Conservation (phyloP, 2,888 invertebrate species). For the Phyto melanocephala region DNA sequence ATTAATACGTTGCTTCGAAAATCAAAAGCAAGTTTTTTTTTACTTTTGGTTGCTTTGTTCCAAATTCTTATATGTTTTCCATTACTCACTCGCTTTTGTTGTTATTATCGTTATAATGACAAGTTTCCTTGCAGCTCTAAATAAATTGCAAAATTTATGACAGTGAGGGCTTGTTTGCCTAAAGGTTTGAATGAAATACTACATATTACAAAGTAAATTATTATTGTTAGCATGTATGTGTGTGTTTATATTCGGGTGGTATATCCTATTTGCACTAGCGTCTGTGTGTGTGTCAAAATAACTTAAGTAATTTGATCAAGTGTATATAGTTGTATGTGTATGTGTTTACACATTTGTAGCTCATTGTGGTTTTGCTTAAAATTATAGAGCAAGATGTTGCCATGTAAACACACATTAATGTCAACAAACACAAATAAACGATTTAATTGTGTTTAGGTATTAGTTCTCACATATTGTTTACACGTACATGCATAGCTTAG, state of each 20-base stretch:
- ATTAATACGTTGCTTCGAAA: not conserved
- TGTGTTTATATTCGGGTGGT: not conserved
- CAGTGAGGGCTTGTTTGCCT: not conserved
- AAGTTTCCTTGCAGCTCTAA: not conserved
- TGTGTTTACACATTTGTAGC: not conserved
- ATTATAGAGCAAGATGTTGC: not conserved
- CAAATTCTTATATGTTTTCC: not conserved
- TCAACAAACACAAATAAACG: not conserved
- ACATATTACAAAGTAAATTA: conserved; percentile 15
- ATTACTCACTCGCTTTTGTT: not conserved
- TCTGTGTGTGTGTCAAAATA: too few species aligned
- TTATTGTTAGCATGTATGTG: not conserved
- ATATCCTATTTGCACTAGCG: not conserved
- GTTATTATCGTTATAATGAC: not conserved
- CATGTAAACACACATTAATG: conserved; percentile 1
- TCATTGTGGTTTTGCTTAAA: not conserved
- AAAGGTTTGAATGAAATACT: conserved; percentile 28
- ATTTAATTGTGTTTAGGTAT: not conserved
- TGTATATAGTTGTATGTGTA: not conserved
- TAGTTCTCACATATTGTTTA: not conserved
- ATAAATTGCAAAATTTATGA: conserved; percentile 28
- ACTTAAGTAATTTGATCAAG: too few species aligned
- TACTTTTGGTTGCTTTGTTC: not conserved
- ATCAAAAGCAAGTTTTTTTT: too few species aligned
- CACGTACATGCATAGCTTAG: not conserved